phyloP scores from a whole-genome alignment of 2,113 vertebrate genomes.

The Macrotus californicus region DNA sequence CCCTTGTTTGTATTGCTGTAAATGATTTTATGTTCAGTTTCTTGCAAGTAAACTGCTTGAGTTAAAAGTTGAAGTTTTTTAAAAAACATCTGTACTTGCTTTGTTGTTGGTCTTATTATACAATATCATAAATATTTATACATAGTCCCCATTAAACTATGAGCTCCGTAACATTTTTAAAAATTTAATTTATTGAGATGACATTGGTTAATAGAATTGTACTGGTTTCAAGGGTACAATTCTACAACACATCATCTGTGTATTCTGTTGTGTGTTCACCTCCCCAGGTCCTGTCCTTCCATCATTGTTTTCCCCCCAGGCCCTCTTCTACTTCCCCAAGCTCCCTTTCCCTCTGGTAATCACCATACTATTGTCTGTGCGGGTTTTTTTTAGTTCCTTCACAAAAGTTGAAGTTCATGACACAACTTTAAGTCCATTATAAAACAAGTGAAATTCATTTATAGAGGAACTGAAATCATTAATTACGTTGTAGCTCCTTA shows the following conservation, averaged over 20 bases:
- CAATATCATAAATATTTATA: background rate
- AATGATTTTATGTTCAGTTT: constrained; percentile 60
- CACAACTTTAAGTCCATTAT: constrained; percentile 66
- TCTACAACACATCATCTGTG: no score
- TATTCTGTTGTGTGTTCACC: no score
- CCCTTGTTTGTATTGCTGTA: constrained; percentile 43
- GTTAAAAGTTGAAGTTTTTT: constrained; percentile 60
- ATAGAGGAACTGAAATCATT: constrained; percentile 71
- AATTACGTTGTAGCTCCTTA: constrained; percentile 65
- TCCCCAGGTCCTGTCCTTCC: no score
- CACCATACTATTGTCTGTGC: no score
- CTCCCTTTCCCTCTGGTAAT: no score
- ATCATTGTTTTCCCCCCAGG: no score
- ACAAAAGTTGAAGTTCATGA: constrained; percentile 6
- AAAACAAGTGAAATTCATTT: constrained; percentile 68
- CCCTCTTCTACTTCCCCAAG: no score
- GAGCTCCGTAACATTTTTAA: background rate
- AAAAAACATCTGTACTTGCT: background rate
- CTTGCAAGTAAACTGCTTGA: constrained; percentile 54
- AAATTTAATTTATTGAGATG: no score
- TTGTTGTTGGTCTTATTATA: background rate
- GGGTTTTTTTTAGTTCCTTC: no score
- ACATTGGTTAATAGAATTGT: no score
- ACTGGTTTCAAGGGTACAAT: no score
- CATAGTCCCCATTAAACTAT: background rate